Conservation (phyloP, 2,888 invertebrate species). For the Mimachlamys varia region DNA sequence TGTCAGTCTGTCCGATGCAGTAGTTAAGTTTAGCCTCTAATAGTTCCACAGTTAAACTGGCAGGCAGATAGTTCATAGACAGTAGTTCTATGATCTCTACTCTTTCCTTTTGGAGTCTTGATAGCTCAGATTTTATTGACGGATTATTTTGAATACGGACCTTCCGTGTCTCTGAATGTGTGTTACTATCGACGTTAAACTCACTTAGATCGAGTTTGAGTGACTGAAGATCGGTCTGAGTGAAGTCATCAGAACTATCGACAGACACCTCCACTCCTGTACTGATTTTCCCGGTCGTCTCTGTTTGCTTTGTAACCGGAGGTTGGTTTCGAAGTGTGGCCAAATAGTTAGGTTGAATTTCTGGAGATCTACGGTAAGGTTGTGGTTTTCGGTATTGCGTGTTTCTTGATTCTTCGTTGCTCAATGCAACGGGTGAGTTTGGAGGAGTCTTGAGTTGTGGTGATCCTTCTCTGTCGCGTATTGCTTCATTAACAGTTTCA, state of each 20-base stretch:
- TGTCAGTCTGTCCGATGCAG: constrained; percentile 81
- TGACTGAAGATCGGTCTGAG: constrained; percentile 64
- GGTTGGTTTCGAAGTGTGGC: neutral
- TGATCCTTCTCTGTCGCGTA: constrained; percentile 20
- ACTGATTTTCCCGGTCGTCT: constrained; percentile 44
- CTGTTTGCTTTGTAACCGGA: neutral
- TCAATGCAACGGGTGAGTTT: constrained; percentile 23
- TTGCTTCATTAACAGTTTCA: neutral
- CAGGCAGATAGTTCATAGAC: constrained; percentile 76
- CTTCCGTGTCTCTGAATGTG: neutral
- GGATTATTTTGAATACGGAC: constrained; percentile 46
- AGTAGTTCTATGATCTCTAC: constrained; percentile 77
- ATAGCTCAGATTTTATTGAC: constrained; percentile 72
- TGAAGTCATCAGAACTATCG: constrained; percentile 67
- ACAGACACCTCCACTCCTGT: constrained; percentile 63
- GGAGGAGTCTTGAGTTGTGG: constrained; percentile 17
- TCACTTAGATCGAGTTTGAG: constrained; percentile 37
- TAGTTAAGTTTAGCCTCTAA: constrained; percentile 81
- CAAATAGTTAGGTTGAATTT: neutral
- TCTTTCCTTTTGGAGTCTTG: constrained; percentile 76
- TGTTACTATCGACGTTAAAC: neutral
- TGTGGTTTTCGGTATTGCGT: neutral
- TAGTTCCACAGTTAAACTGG: constrained; percentile 79
- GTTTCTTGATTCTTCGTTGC: neutral
- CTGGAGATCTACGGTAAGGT: neutral